phyloP scores from a whole-genome alignment of 2,113 vertebrate species.

The Xiphophorus couchianus region DNA sequence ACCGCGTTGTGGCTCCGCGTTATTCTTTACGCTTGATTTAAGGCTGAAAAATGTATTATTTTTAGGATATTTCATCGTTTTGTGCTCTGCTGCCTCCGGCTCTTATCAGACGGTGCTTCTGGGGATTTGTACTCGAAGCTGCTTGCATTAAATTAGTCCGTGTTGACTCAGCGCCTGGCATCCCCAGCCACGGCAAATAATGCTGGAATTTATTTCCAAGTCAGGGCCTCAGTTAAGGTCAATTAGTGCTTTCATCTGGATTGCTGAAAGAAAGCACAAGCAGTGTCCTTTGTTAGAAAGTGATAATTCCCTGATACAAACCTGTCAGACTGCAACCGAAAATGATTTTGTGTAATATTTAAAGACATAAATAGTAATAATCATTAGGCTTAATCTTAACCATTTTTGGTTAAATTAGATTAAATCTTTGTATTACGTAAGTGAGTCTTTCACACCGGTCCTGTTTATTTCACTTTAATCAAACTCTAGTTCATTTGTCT shows the following conservation, averaged over 20 bases:
- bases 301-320: not conserved
- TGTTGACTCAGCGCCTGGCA: slow-evolving; percentile 34
- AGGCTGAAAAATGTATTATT: not conserved
- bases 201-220: slow-evolving; percentile 21
- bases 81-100: not conserved
- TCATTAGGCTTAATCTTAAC: rapidly evolving
- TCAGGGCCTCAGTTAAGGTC: slow-evolving; percentile 31
- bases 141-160: slow-evolving; percentile 29
- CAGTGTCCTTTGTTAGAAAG: not conserved
- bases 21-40: slow-evolving; percentile 14
- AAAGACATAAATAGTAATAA: not conserved
- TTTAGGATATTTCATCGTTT: not conserved
- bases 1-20: not conserved
- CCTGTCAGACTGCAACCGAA: not conserved
- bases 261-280: not conserved
- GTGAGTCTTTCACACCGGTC: not conserved
- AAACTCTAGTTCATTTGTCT: too few species aligned
- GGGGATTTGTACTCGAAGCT: slow-evolving; percentile 29
- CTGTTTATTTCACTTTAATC: too few species aligned
- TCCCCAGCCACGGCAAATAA: slow-evolving; percentile 30
- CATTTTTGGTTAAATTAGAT: not conserved
- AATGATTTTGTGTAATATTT: not conserved
- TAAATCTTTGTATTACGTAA: not conserved
- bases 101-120: slow-evolving; percentile 5
- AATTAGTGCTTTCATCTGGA: slow-evolving; percentile 3